phyloP scores from a whole-genome alignment of 2,888 invertebrate genomes.

The Blastobasis lacticolella region DNA sequence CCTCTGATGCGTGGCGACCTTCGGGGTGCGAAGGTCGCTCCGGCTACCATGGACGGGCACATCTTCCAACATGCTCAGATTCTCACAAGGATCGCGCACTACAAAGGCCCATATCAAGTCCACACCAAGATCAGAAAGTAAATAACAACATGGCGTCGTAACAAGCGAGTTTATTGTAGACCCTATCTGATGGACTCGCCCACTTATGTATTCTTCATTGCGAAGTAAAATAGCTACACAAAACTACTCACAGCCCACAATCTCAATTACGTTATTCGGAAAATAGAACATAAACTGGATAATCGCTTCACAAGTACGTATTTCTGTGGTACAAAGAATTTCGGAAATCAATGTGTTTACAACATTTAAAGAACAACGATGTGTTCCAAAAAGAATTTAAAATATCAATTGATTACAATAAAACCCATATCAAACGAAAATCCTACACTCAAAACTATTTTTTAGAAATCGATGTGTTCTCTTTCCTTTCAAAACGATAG shows the following conservation, averaged over 20 bases:
- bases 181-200: no score
- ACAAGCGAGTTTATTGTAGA: not conserved
- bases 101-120: slow-evolving; percentile 56
- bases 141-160: slow-evolving; percentile 66
- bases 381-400: no score
- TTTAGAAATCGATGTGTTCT: slow-evolving; percentile 41
- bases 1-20: slow-evolving; percentile 81
- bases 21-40: slow-evolving; percentile 48
- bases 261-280: slow-evolving; percentile 17
- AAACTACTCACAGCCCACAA: slow-evolving; percentile 22
- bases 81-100: slow-evolving; percentile 42
- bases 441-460: no score
- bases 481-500: slow-evolving; percentile 38
- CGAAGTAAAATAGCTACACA: not conserved
- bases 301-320: slow-evolving; percentile 15
- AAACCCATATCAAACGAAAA: no score
- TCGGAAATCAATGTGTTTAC: not conserved
- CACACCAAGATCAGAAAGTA: slow-evolving; percentile 49
- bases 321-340: slow-evolving; percentile 5
- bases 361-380: no score
- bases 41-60: slow-evolving; percentile 68
- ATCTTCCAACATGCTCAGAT: slow-evolving; percentile 72
- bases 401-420: no score
- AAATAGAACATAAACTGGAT: slow-evolving; percentile 10
- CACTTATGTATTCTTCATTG: no score